Evolutionary conservation across 2,888 invertebrate species (phyloP), one percentile per base, ranked within the genome.

Genomic region (Lasioglossum vierecki): DNA sequence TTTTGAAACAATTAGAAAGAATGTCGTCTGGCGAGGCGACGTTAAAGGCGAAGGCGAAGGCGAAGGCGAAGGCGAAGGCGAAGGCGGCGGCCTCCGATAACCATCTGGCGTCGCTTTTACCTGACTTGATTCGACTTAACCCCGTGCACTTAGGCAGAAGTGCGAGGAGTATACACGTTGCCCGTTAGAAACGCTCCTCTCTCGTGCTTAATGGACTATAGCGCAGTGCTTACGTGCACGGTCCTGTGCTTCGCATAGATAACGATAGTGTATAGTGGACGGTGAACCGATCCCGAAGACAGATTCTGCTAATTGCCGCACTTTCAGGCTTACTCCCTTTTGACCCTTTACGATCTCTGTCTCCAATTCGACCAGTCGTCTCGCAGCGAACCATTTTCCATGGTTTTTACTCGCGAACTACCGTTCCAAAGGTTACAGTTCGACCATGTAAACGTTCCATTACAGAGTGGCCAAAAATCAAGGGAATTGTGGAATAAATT

Each of bases 1-100:
- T 92, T 87, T 83, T 88, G 85, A 88, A 86, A 92, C 91, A 91
- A 92, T 92, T 92, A 92, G 89, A 91, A 92, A 91, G 91, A 92
- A 92, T 91, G 90, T 87, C 91, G 90, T 80, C 72, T 77, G 63
- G 81, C 73, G 83, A 71, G 72, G 74, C 60, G 76, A 41, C 6
- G n/a, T n/a, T n/a, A n/a, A n/a, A n/a, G 57, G 30, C 30, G 15
- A 26, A 30, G 57, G 18, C 30, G 15, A 26, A 60, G 60, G 63
- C 63, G 63, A n/a, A 71, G 72, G 74, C 60, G 76, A 41, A 4
- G 57, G 30, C 30, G 15, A 26, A 30, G 57, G 18, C 30, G 15
- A 26, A 60, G 60, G 63, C 63, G 63, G 66, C 30, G 66, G 4
- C 8, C 8, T 66, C 35, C 68, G 89, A 89, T 89, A 88, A 70